A percentile compares a stretch with the other conserved stretches of the same genome.
Evolutionary conservation across 35 echinoderm and acorn worm species (phyloP).

Genomic region (Ptychodera flava): DNA sequence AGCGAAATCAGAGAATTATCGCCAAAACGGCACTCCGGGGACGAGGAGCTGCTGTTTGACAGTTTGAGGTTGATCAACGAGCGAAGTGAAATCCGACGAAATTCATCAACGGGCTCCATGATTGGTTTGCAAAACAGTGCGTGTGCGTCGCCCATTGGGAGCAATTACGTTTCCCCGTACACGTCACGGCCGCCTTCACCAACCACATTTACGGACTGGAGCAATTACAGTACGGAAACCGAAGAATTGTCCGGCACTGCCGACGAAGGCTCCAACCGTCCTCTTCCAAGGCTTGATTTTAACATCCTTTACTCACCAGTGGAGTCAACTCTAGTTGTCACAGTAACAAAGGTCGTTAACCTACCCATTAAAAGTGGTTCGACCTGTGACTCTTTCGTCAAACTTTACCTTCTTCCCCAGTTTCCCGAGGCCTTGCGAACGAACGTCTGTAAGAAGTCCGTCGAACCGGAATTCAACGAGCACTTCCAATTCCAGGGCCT

Average conservation of each 20-base stretch:
- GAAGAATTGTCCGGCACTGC: not conserved
- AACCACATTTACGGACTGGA: not conserved
- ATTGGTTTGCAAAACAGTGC: not conserved
- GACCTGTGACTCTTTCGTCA: conserved; percentile 24
- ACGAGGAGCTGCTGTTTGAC: not conserved
- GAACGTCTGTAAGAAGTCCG: conserved; percentile 4
- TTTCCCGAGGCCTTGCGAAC: conserved; percentile 26
- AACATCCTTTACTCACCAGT: conserved; percentile 2
- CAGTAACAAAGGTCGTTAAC: conserved; percentile 11
- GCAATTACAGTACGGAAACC: not conserved
- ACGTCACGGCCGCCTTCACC: not conserved
- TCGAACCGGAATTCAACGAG: conserved; percentile 45
- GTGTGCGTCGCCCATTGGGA: not conserved
- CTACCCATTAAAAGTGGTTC: conserved; percentile 26
- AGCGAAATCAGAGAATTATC: not conserved
- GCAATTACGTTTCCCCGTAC: not conserved
- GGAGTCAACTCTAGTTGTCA: conserved; percentile 26
- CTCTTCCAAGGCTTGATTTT: not conserved
- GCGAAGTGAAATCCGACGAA: not conserved
- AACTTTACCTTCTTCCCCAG: conserved; percentile 31
- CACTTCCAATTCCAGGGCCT: conserved; percentile 34
- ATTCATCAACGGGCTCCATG: not conserved
- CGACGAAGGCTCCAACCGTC: not conserved
- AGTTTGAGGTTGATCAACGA: not conserved
- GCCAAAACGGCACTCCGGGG: not conserved